Percentiles rank a stretch among this genome's conserved stretches.
phyloP scores from a whole-genome alignment of 2,888 invertebrate genomes.

The Chloroclysta siterata region DNA sequence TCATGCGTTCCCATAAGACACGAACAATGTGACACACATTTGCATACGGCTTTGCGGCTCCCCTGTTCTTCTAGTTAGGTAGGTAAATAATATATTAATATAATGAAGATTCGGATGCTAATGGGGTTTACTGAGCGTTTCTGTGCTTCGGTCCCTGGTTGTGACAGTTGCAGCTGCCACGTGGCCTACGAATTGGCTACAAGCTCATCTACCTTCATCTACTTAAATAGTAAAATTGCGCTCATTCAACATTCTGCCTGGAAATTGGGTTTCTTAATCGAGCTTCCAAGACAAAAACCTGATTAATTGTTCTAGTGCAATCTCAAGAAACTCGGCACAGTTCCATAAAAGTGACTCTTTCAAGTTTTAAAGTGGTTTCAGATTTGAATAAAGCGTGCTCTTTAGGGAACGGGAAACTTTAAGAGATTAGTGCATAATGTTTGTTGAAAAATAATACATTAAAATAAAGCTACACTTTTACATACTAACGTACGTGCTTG shows the following conservation, averaged over 20 bases:
- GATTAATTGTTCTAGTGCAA: slow-evolving; percentile 12
- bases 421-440: background rate
- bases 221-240: background rate
- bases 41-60: background rate
- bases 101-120: background rate
- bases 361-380: slow-evolving; percentile 17
- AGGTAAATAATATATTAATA: background rate
- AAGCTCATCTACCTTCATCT: background rate
- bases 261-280: slow-evolving; percentile 2
- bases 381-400: slow-evolving; percentile 12
- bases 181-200: background rate
- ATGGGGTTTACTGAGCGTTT: background rate
- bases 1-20: too few relatives aligned
- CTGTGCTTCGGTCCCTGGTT: too few relatives aligned
- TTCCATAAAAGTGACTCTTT: slow-evolving; percentile 16
- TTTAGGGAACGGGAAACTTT: slow-evolving; percentile 6
- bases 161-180: too few relatives aligned
- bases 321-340: slow-evolving; percentile 10
- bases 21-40: background rate
- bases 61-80: background rate
- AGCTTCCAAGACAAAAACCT: slow-evolving; percentile 6
- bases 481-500: too few relatives aligned
- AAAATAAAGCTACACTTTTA: too few relatives aligned
- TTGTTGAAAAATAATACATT: background rate
- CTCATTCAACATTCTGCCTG: slow-evolving; percentile 1